These are phyloP conservation scores for Eristalis pertinax DNA, from an alignment of 2,888 invertebrate genomes.

Conservation along the genomic window DNA sequence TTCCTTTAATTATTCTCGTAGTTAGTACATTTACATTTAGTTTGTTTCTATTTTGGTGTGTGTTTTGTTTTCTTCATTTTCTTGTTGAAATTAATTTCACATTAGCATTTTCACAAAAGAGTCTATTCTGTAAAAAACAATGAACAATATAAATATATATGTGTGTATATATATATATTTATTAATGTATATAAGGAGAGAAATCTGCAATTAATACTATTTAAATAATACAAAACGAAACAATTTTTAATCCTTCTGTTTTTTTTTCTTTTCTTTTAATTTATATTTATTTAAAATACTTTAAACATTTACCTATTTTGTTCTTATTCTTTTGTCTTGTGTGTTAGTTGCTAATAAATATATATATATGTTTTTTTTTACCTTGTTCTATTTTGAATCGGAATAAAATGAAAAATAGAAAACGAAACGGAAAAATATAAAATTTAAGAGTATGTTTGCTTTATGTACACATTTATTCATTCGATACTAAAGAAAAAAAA, in stretches of 20 bases:
- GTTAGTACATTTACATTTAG: slow-evolving; percentile 45
- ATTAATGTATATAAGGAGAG: slow-evolving; percentile 34
- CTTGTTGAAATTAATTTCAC: slow-evolving; percentile 6
- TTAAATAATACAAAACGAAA: slow-evolving; percentile 68
- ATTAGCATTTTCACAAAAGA: slow-evolving; percentile 65
- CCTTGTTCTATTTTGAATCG: slow-evolving; percentile 54
- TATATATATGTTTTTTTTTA: slow-evolving; percentile 56
- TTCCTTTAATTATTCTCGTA: slow-evolving; percentile 13
- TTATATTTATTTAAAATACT: slow-evolving; percentile 67
- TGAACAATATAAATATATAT: slow-evolving; percentile 68
- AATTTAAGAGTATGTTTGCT: slow-evolving; percentile 53
- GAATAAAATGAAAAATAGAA: slow-evolving; percentile 44
- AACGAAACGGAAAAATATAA: not conserved
- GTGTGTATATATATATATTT: slow-evolving; percentile 30
- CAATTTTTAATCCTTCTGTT: slow-evolving; percentile 14
- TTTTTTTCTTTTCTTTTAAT: slow-evolving; percentile 27
- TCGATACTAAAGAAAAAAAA: slow-evolving; percentile 26
- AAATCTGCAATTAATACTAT: slow-evolving; percentile 68
- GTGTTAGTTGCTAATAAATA: slow-evolving; percentile 65
- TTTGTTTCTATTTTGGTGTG: slow-evolving; percentile 25
- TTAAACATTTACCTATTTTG: slow-evolving; percentile 69
- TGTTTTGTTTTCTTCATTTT: slow-evolving; percentile 1
- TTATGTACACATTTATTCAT: slow-evolving; percentile 57
- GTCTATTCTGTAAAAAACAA: slow-evolving; percentile 64
- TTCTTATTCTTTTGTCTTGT: slow-evolving; percentile 41